Conservation (phyloP, 2,888 invertebrate species). For the Lepidochrysops patricia region DNA sequence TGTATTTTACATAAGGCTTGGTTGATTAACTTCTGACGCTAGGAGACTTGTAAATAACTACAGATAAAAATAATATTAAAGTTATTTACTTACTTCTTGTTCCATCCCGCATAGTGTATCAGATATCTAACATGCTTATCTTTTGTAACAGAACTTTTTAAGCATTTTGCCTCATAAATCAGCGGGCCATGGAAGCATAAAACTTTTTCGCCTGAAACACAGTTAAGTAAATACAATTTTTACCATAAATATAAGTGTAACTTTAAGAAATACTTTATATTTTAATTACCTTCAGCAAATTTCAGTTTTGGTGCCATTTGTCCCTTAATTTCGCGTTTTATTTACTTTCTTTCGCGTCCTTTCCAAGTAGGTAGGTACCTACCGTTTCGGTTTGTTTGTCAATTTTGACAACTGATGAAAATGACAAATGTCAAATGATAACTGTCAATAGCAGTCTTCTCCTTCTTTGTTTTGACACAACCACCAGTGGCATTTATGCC, state of each 20-base stretch:
- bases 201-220: conserved; percentile 85
- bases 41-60: too few relatives aligned
- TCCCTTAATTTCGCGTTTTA: conserved; percentile 7
- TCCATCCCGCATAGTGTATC: conserved; percentile 98
- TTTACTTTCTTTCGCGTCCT: conserved; percentile 16
- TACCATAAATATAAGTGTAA: neutral
- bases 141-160: conserved; percentile 86
- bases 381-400: too few relatives aligned
- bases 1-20: too few relatives aligned
- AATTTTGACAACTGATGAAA: neutral
- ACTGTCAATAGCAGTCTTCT: too few relatives aligned
- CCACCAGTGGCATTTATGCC: too few relatives aligned
- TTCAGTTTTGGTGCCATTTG: conserved; percentile 80
- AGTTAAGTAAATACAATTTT: conserved; percentile 6
- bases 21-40: too few relatives aligned
- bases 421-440: too few relatives aligned
- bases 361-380: too few relatives aligned
- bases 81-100: conserved; percentile 87
- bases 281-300: conserved; percentile 77
- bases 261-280: neutral
- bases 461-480: too few relatives aligned
- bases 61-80: neutral
- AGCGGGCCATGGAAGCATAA: conserved; percentile 96
- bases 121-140: conserved; percentile 92
- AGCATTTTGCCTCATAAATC: conserved; percentile 96